Base-by-base conservation (phyloP, 1,140 invertebrate species). In the Cataglyphis hispanica region DNA sequence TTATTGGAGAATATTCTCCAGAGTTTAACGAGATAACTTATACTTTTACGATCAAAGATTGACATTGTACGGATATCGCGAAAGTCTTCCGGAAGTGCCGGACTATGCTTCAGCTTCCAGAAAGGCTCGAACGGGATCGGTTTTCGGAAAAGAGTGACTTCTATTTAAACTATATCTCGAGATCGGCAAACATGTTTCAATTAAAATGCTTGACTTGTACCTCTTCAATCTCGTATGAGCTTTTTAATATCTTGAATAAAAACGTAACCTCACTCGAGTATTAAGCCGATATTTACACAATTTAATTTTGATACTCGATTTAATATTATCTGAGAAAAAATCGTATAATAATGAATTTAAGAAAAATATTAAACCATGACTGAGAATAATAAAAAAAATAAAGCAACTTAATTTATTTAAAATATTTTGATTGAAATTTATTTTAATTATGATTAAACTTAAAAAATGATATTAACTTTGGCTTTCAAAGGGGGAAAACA, bases 1-100 rank as follows among this genome's bases (percentile, higher is more conserved):
- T 83, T 88, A 89, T 89, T 77, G 61, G 53, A 70, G 58, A 86
- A 86, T 86, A 86, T 89, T 83, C 88, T 64, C 34, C 13, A 16
- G 69, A 56, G 16, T 86, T 86, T 89, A 89, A 89, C 84, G 83
- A 89, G 87, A 89, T 89, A 89, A 88, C 87, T 89, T 89, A 78
- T 88, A 83, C 84, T 77, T 86, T 86, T 83, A 86, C 84, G 84
- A 83, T 88, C 84, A 75, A 81, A 77, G 88, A 88, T 89, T 77
- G 88, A 88, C 84, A 72, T 60, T 37, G 37, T 60, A 8, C 58
- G 84, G 76, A 89, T 77, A 83, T 46, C 76, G 27, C 58, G 78
- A 56, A 83, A 83, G 50, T 63, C 66, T 66, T 40, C 19, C 22
- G 63, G 22, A 84, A 76, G 50, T 61, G 53, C 78, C 67, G 78